Conservation (phyloP, 2,797 vertebrate species). For the Babyrousa celebensis region DNA sequence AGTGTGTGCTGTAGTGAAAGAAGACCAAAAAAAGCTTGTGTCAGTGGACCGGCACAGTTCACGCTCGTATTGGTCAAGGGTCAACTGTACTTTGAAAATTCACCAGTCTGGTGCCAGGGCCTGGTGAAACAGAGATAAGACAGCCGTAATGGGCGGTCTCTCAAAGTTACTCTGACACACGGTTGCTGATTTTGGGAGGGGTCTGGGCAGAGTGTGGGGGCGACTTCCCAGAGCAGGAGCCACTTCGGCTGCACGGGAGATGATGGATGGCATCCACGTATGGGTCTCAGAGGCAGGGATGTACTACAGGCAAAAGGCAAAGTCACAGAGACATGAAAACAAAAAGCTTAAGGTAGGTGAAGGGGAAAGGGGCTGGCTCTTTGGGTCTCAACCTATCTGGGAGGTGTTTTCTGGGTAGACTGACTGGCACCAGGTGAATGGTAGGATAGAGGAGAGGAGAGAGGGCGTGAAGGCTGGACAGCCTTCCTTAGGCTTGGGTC, state of each 20-base stretch:
- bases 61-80: background rate
- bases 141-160: background rate
- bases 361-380: background rate
- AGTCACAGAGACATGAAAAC: background rate
- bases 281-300: background rate
- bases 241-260: background rate
- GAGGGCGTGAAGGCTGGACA: background rate
- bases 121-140: background rate
- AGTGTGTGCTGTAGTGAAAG: background rate
- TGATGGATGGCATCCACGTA: background rate
- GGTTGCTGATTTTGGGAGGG: background rate
- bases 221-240: rapidly evolving
- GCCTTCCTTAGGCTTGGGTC: background rate
- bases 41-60: background rate
- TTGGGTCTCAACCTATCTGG: background rate
- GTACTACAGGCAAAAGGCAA: conserved; percentile 34
- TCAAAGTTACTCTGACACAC: background rate
- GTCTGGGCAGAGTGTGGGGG: background rate
- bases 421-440: background rate
- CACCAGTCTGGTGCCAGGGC: background rate
- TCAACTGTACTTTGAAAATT: background rate
- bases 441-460: background rate
- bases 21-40: background rate
- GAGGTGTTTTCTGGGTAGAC: background rate
- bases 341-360: background rate